These are phyloP conservation scores for Pyrrhia umbra DNA, from an alignment of 2,888 invertebrate genomes.

Conservation along the genomic window DNA sequence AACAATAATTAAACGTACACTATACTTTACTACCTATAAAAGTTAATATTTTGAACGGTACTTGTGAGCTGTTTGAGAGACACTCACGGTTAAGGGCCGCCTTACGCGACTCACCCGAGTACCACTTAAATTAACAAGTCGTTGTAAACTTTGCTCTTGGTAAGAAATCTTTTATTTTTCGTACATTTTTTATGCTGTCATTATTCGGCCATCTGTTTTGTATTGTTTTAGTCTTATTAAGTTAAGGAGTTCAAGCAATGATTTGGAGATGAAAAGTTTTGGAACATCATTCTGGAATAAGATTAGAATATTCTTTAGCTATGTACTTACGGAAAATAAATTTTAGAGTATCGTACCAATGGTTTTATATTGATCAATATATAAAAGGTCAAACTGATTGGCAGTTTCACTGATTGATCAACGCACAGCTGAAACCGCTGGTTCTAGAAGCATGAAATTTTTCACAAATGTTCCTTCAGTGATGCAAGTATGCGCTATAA, in stretches of 20 bases:
- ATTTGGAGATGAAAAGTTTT: not conserved
- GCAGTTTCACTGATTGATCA: too few species aligned
- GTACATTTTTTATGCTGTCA: constrained; percentile 39
- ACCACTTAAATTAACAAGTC: constrained; percentile 73
- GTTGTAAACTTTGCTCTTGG: constrained; percentile 63
- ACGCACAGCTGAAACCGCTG: too few species aligned
- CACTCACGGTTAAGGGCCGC: constrained; percentile 59
- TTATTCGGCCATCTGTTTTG: constrained; percentile 15
- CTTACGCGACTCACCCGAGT: constrained; percentile 60
- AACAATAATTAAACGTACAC: constrained; percentile 11
- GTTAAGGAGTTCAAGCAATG: not conserved
- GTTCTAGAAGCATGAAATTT: too few species aligned
- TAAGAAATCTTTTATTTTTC: constrained; percentile 61
- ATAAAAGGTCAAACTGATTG: too few species aligned
- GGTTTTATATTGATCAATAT: too few species aligned
- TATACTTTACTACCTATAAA: constrained; percentile 50
- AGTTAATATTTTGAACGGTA: constrained; percentile 65
- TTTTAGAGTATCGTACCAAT: too few species aligned
- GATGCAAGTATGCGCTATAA: too few species aligned
- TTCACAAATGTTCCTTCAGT: too few species aligned
- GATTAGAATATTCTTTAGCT: not conserved
- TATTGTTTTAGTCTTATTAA: constrained; percentile 6
- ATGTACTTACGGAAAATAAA: too few species aligned
- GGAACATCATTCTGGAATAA: not conserved
- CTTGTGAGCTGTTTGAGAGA: constrained; percentile 63